phyloP scores from a whole-genome alignment of 2,113 vertebrate species.

The Tachuris rubrigastra region DNA sequence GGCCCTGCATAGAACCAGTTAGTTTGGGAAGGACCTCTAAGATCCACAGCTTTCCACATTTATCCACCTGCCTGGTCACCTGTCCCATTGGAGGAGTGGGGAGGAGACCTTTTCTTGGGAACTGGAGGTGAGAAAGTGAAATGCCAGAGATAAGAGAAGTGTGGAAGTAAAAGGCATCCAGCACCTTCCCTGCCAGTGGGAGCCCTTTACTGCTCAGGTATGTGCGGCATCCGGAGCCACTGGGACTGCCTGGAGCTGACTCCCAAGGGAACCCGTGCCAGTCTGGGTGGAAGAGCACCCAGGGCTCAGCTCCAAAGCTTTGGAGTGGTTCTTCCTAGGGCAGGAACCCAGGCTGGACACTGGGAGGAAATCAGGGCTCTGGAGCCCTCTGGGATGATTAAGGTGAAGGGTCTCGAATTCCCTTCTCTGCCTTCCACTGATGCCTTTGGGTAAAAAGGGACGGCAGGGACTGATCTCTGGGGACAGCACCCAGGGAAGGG shows the following conservation, averaged over 20 bases:
- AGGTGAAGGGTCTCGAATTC: background rate
- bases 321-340: rapidly evolving
- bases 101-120: background rate
- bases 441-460: background rate
- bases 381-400: background rate
- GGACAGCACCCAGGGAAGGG: background rate
- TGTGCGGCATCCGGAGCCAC: slow-evolving; percentile 5
- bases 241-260: background rate
- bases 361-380: background rate
- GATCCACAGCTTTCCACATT: background rate
- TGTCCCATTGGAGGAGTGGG: background rate
- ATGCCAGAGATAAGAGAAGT: slow-evolving; percentile 48
- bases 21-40: background rate
- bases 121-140: slow-evolving; percentile 45
- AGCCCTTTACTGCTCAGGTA: slow-evolving; percentile 31
- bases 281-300: background rate
- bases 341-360: background rate
- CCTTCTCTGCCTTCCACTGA: background rate
- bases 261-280: background rate
- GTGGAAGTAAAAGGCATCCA: background rate
- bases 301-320: background rate
- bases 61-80: background rate
- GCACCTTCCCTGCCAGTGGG: background rate
- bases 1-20: background rate
- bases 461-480: background rate